phyloP scores from a whole-genome alignment of 2,888 invertebrate genomes.

The Ennomos fuscantarius region DNA sequence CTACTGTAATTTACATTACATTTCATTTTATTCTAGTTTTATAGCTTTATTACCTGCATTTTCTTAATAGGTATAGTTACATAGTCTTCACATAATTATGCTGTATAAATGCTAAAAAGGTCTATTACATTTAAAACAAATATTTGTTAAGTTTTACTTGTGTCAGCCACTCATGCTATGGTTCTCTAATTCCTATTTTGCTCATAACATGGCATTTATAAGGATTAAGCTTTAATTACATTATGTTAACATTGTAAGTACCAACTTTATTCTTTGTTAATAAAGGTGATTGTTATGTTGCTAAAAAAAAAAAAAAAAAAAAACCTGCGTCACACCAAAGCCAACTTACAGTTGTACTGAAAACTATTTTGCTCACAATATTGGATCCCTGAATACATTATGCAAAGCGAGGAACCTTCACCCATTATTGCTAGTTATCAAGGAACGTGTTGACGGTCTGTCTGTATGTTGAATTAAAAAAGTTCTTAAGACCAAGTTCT shows the following conservation, averaged over 20 bases:
- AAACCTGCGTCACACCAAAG: conserved; percentile 33
- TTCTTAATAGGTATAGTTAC: too few relatives aligned
- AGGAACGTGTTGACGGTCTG: conserved; percentile 18
- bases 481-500: too few relatives aligned
- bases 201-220: neutral
- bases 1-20: too few relatives aligned
- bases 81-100: too few relatives aligned
- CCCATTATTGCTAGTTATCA: conserved; percentile 29
- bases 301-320: too few relatives aligned
- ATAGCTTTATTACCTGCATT: too few relatives aligned
- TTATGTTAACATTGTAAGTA: conserved; percentile 9
- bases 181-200: too few relatives aligned
- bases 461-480: conserved; percentile 18
- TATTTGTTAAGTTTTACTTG: too few relatives aligned
- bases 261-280: conserved; percentile 30
- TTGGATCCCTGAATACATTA: conserved; percentile 64
- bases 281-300: conserved; percentile 17
- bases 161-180: too few relatives aligned
- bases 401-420: conserved; percentile 48
- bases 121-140: too few relatives aligned
- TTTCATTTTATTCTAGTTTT: too few relatives aligned
- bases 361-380: conserved; percentile 58
- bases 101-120: too few relatives aligned
- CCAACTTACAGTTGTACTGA: conserved; percentile 44
- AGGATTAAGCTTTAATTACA: conserved; percentile 4